These are phyloP conservation scores for Vultur gryphus DNA, from an alignment of 2,797 vertebrate genomes.

Conservation along the genomic window DNA sequence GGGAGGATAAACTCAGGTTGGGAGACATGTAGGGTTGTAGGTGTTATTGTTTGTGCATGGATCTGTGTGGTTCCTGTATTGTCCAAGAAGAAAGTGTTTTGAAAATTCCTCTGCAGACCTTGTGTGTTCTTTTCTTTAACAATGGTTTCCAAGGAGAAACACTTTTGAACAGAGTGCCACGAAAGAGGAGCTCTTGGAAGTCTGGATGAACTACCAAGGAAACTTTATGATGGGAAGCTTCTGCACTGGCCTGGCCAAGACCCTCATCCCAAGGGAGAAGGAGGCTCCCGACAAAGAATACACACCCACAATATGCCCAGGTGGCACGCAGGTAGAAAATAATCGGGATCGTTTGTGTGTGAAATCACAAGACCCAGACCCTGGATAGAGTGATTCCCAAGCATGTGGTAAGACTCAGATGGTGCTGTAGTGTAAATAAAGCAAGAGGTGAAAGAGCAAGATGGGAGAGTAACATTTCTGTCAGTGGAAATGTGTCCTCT, in stretches of 20 bases:
- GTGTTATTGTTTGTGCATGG: not conserved
- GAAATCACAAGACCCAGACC: not conserved
- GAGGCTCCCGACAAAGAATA: not conserved
- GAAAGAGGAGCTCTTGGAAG: not conserved
- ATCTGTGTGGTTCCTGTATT: not conserved
- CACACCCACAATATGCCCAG: fast-evolving
- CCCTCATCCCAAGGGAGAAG: not conserved
- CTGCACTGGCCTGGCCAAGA: not conserved
- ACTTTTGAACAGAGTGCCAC: not conserved
- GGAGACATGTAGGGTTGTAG: not conserved
- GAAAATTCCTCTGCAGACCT: not conserved
- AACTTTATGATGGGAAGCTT: not conserved
- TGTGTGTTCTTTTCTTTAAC: not conserved
- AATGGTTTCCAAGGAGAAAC: not conserved
- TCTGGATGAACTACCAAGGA: not conserved
- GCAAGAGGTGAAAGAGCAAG: not conserved
- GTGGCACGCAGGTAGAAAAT: not conserved
- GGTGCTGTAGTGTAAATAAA: not conserved
- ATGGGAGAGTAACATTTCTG: not conserved
- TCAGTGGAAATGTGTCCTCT: not conserved
- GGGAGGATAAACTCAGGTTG: not conserved
- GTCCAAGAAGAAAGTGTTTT: not conserved
- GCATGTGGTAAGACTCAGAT: not conserved
- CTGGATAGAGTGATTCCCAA: not conserved
- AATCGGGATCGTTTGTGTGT: fast-evolving